Evolutionary conservation across 1,140 invertebrate species (phyloP), one percentile per base, ranked within the genome.

Genomic region (Aethina tumida): DNA sequence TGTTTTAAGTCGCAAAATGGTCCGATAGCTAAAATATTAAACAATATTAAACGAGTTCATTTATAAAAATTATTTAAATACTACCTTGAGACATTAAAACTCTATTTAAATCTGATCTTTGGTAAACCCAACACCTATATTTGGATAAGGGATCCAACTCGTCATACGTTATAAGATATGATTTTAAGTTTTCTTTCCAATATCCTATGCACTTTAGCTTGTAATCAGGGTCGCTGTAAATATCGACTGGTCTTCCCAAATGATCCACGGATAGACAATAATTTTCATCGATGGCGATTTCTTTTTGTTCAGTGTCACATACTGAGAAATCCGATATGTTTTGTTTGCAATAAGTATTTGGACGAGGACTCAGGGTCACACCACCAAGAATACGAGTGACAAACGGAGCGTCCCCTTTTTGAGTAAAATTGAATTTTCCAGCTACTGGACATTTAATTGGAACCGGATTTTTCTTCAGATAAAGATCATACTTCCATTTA

Each of bases 81-180:
- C 29, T 41, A 53, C 48, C 59, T 61, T 90, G 80, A 2, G 89
- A 93, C 84, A 93, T 85, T 2, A 88, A 64, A 12, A 94, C 73
- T 41, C 81, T 71, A 55, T 96, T 97, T 44, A 96, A 74, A 73
- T 96, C 93, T 15, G 89, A 80, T 53, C 94, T 73, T 59, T 96
- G 91, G 66, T 97, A 98, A 0, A 96, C 92, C 94, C 94, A 98
- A 60, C 94, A 98, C 49, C 92, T 75, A 62, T 96, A 98, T 63
- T 83, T 90, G 9, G 90, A 95, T 49, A 91, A 87, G 0, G 94
- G 85, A 73, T 98, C 94, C 44, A 96, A 68, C 57, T 93, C 89
- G 62, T 97, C 93, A 60, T 89, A 97, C 0, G 95, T 98, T 40
- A 97, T 90, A 2, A 98, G 63, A 67, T 97, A 97, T 0, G 93